Base-by-base conservation (phyloP, 2,113 vertebrate species). In the Chaetorhynchus papuensis region DNA sequence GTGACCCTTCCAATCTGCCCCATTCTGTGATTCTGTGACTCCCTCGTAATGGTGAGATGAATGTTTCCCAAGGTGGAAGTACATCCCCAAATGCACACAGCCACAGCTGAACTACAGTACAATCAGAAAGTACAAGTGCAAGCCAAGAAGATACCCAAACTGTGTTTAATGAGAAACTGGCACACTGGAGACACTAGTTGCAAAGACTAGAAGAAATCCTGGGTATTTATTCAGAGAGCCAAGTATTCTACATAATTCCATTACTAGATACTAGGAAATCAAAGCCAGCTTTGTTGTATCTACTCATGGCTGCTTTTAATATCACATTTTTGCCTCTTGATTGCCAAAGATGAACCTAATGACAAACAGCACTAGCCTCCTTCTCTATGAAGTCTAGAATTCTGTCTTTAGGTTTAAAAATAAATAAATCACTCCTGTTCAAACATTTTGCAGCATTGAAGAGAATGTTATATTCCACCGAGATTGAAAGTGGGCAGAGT, bases 401-500 rank as follows among this genome's bases (percentile, higher is more conserved):
- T n/a, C n/a, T n/a, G 72, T 49, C 49, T 68, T 72, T 39, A 39
- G 6, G 16, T 88, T 72, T 70, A 9, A 44, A 59, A 86, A 49
- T 18, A 56, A 72, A 39, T 7, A 42, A 86, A 53, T 39, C 18
- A 28, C 15, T 69, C 15, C 4, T 28, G 56, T 44, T 83, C 14
- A 90, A 86, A 86, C 1, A 1, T 70, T n/a, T 44, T 49, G 24
- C 30, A 23, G 5, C 39, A 49, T 42, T 39, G 17, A 44, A 56
- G 31, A 64, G 11, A 68, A 66, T 0, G 0, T 31, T 60, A 0
- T 44, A 21, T n/a, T 92, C 23, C 31, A 47, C 15, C 0, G 1
- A 69, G 53, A 49, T 31, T 49, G 50, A 35, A 76, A 93, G 44
- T 28, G 57, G 42, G 33, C 44, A 83, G 45, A 53, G 68, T 11